Conservation (phyloP, 2,113 vertebrate genomes). For the Promerops cafer region DNA sequence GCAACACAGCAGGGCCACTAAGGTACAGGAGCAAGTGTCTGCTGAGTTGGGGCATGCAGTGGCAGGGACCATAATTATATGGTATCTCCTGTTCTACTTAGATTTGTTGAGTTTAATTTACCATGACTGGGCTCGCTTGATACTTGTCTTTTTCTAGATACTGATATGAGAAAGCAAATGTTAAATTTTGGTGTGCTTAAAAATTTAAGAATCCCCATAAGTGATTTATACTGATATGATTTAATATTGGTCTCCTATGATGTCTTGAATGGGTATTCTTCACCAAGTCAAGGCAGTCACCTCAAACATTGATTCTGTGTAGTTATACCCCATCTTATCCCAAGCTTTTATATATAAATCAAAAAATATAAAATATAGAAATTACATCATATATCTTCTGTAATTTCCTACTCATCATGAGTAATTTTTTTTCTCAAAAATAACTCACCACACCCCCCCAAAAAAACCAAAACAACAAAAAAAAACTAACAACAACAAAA, state of each 20-base stretch:
- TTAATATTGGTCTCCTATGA: neutral
- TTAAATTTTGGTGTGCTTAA: neutral
- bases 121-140: neutral
- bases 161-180: neutral
- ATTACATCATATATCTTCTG: neutral
- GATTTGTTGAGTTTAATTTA: neutral
- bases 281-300: neutral
- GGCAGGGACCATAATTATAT: neutral
- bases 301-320: neutral
- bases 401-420: neutral
- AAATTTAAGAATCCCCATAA: neutral
- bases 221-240: neutral
- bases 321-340: neutral
- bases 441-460: neutral
- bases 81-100: neutral
- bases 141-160: neutral
- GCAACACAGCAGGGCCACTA: neutral
- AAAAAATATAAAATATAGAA: neutral
- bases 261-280: neutral
- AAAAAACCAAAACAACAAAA: neutral
- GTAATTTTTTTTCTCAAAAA: neutral
- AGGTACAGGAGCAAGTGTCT: neutral
- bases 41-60: neutral
- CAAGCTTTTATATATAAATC: neutral
- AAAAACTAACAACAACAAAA: neutral